Evolutionary conservation across 2,797 vertebrate genomes (phyloP).

Genomic region (Tragopan temminckii): DNA sequence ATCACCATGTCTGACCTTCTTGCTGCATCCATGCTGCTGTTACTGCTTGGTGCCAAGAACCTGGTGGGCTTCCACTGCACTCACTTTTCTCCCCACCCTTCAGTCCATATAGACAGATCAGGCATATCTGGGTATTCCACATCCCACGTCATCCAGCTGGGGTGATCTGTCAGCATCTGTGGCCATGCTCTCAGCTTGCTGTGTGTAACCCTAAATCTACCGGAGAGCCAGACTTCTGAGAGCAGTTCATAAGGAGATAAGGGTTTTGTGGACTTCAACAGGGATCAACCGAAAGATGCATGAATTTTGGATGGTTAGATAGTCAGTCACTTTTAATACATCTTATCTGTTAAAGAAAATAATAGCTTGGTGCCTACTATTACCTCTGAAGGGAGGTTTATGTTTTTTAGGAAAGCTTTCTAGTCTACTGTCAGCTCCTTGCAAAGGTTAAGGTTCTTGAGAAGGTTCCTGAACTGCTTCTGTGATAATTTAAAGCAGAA

Average conservation of each 20-base stretch:
- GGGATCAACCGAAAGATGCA: not conserved
- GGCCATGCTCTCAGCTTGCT: not conserved
- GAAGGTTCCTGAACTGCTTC: slow-evolving; percentile 75
- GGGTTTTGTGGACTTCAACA: not conserved
- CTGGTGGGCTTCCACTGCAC: not conserved
- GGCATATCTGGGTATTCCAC: not conserved
- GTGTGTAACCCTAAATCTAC: not conserved
- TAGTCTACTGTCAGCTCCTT: slow-evolving; percentile 67
- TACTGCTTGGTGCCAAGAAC: not conserved
- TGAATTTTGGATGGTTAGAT: not conserved
- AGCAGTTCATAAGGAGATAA: not conserved
- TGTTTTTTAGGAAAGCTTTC: slow-evolving; percentile 78
- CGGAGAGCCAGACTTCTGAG: not conserved
- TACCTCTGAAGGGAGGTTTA: slow-evolving; percentile 67
- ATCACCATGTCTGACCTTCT: not conserved
- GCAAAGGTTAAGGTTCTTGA: slow-evolving; percentile 72
- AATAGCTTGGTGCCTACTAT: not conserved
- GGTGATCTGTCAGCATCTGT: not conserved
- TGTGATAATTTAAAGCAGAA: slow-evolving; percentile 79
- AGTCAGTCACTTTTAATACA: not conserved
- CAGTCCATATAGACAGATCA: not conserved
- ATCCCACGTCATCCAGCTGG: rapidly evolving
- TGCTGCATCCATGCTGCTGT: not conserved
- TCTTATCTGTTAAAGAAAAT: not conserved
- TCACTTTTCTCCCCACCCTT: not conserved